Evolutionary conservation across 2,888 invertebrate genomes (phyloP).

Genomic region (Drosophila cognata): DNA sequence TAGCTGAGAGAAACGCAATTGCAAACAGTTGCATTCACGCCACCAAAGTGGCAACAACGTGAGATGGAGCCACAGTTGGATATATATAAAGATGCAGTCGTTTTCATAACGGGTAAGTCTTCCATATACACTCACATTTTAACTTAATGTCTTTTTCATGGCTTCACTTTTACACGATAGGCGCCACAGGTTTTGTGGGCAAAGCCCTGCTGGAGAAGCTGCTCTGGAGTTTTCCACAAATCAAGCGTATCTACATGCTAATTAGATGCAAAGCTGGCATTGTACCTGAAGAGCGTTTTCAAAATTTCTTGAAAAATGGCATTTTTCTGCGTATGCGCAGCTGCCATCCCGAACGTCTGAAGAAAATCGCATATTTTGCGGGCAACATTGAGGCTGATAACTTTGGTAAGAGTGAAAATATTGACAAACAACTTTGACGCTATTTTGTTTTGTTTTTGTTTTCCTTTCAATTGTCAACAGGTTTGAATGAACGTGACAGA

Average conservation of each 20-base stretch:
- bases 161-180: slow-evolving; percentile 85
- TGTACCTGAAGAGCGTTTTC: slow-evolving; percentile 89
- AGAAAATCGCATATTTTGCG: slow-evolving; percentile 89
- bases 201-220: slow-evolving; percentile 97
- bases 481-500: slow-evolving; percentile 89
- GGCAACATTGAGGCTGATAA: slow-evolving; percentile 89
- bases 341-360: slow-evolving; percentile 88
- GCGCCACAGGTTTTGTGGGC: slow-evolving; percentile 95
- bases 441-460: slow-evolving; percentile 1
- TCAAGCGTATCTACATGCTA: slow-evolving; percentile 92
- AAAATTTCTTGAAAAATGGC: slow-evolving; percentile 91
- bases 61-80: slow-evolving; percentile 42
- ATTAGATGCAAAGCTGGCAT: slow-evolving; percentile 91
- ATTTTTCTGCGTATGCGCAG: slow-evolving; percentile 90
- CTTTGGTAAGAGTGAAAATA: slow-evolving; percentile 71
- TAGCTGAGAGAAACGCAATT: slow-evolving; percentile 24
- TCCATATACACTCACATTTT: too few relatives aligned
- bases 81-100: slow-evolving; percentile 76
- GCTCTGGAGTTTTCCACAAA: slow-evolving; percentile 92
- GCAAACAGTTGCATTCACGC: slow-evolving; percentile 59
- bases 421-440: slow-evolving; percentile 13
- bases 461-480: slow-evolving; percentile 57
- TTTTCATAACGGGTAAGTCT: slow-evolving; percentile 81
- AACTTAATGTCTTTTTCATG: neutral
- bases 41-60: slow-evolving; percentile 57